Conservation (phyloP, 2,797 vertebrate genomes). For the Lepilemur septentrionalis region DNA sequence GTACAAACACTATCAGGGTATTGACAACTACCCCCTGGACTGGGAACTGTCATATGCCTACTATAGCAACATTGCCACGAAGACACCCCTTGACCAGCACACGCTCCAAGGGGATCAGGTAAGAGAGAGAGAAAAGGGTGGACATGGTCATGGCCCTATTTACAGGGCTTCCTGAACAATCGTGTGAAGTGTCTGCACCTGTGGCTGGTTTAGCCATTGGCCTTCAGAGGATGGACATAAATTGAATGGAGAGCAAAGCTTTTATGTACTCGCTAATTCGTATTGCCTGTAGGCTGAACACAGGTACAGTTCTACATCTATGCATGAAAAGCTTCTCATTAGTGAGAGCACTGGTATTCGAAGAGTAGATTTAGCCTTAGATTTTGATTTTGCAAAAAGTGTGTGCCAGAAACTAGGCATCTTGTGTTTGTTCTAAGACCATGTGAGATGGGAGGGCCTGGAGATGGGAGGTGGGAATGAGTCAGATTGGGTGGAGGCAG, state of each 20-base stretch:
- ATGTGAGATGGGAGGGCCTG: not conserved
- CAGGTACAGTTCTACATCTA: not conserved
- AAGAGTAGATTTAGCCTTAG: not conserved
- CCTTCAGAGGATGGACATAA: not conserved
- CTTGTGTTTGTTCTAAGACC: not conserved
- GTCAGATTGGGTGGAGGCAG: not conserved
- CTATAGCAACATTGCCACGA: slow-evolving; percentile 90
- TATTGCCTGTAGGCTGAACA: not conserved
- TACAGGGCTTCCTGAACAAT: not conserved
- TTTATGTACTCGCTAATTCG: not conserved
- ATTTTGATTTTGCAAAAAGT: not conserved
- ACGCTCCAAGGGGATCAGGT: slow-evolving; percentile 87
- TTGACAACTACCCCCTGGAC: slow-evolving; percentile 91
- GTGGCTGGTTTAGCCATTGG: not conserved
- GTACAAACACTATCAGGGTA: slow-evolving; percentile 94
- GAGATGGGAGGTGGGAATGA: not conserved
- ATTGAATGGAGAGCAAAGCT: not conserved
- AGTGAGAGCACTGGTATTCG: not conserved
- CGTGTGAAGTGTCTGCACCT: not conserved
- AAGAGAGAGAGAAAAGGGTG: not conserved
- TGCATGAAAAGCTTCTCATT: not conserved
- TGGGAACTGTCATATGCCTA: slow-evolving; percentile 91
- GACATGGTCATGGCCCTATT: too few species aligned
- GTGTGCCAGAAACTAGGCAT: not conserved
- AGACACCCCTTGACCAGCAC: slow-evolving; percentile 87